phyloP scores from a whole-genome alignment of 2,888 invertebrate species.

The Noctua fimbriata region DNA sequence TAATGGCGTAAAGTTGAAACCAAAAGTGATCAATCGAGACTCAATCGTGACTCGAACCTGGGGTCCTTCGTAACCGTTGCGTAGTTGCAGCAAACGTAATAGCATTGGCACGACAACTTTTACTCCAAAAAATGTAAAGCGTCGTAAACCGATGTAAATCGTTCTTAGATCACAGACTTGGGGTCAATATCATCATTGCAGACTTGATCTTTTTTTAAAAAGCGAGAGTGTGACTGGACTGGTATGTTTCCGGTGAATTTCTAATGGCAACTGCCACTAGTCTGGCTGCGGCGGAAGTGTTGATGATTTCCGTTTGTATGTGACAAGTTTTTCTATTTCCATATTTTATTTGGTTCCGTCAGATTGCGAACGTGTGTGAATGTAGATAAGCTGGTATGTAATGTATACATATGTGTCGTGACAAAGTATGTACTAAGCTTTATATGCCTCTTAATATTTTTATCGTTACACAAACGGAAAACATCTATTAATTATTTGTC shows the following conservation, averaged over 20 bases:
- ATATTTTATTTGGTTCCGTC: conserved; percentile 6
- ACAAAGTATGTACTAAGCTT: not conserved
- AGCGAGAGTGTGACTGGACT: conserved; percentile 61
- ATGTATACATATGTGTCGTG: not conserved
- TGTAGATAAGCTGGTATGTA: not conserved
- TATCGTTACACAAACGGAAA: not conserved
- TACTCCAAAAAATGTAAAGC: conserved; percentile 46
- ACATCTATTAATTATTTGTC: not conserved
- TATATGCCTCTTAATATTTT: not conserved
- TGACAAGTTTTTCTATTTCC: conserved; percentile 58
- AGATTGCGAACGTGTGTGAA: not conserved
- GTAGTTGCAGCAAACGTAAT: conserved; percentile 65
- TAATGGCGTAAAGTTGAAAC: conserved; percentile 70
- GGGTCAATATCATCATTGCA: conserved; percentile 60
- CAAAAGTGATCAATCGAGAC: conserved; percentile 67
- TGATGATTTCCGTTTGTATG: conserved; percentile 49
- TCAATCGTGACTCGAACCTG: conserved; percentile 64
- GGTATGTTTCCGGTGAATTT: conserved; percentile 53
- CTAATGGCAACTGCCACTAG: conserved; percentile 48
- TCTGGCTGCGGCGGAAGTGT: conserved; percentile 49
- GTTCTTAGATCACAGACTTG: conserved; percentile 64
- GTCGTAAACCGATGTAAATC: conserved; percentile 48
- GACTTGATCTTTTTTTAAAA: conserved; percentile 53
- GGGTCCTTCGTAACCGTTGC: conserved; percentile 69
- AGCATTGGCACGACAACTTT: conserved; percentile 68